Conservation (phyloP, 2,797 vertebrate species). For the Micrastur ruficollis region DNA sequence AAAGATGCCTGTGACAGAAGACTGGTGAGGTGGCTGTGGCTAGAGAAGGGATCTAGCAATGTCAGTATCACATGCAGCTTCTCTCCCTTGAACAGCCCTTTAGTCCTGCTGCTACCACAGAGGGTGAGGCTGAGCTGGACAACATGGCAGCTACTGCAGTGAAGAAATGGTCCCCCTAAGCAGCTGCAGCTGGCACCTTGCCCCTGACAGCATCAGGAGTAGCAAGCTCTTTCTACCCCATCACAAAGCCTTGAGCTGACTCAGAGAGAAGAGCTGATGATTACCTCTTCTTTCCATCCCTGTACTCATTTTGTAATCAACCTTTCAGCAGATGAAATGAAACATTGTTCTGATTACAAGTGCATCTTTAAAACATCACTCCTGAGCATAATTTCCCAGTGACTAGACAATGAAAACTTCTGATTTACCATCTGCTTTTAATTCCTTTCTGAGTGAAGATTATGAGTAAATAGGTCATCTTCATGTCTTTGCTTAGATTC, state of each 20-base stretch:
- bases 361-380: neutral
- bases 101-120: neutral
- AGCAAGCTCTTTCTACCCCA: neutral
- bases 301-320: neutral
- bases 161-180: neutral
- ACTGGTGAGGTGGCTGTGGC: neutral
- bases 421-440: neutral
- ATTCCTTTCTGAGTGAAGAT: neutral
- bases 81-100: neutral
- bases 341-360: neutral
- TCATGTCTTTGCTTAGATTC: neutral
- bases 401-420: neutral
- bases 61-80: neutral
- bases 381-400: neutral
- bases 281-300: neutral
- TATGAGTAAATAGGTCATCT: neutral
- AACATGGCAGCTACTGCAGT: neutral
- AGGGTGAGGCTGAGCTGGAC: neutral
- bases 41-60: neutral
- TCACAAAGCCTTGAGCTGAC: neutral
- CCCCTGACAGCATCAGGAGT: neutral
- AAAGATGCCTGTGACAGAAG: neutral
- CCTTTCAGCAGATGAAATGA: neutral
- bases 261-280: neutral
- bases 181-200: neutral